Base-by-base conservation (phyloP, 1,140 invertebrate species). In the Nasonia vitripennis region DNA sequence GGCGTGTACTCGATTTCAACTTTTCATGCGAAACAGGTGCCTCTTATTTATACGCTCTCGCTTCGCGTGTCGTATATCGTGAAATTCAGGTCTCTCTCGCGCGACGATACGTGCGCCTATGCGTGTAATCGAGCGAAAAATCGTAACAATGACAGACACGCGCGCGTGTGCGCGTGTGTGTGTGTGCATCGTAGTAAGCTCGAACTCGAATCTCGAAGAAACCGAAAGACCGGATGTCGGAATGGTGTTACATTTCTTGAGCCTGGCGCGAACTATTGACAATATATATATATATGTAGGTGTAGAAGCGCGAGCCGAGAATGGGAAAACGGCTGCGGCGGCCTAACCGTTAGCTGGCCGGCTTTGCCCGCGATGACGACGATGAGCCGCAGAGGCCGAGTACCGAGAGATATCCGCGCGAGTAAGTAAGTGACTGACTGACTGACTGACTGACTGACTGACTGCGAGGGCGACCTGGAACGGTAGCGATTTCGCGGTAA, bases 331-430 rank as follows among this genome's bases (percentile, higher is more conserved):
- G 85, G 86, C 86, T 84, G 87, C 67, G 48, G 67, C 41, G 20
- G 73, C 73, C 80, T 86, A 88, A 90, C 90, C 90, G 90, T 91
- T 91, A 91, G 85, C 84, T 91, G 90, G 90, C 90, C 90, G 90
- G 90, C 90, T 91, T 91, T 91, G 62, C 87, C 87, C 88, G n/a
- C 23, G 37, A 12, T 37, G 74, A 67, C 55, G 55, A 83, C 10
- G 51, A 62, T 62, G 55, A 62, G 55, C 55, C 55, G 27, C 1
- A n/a, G 55, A 62, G 55, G 55, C 55, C 55, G 55, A 62, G 34
- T 37, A 37, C 34, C 34, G 34, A 37, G 34, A 37, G 55, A 62
- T 17, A 62, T 62, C 55, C 55, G 55, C 55, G 48, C 12, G 1
- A 9, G 55, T n/a, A 62, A 62, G 55, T 62, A 6, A 62, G 4